Evolutionary conservation across 2,797 vertebrate species (phyloP).

Genomic region (Urosaurus nigricauda): DNA sequence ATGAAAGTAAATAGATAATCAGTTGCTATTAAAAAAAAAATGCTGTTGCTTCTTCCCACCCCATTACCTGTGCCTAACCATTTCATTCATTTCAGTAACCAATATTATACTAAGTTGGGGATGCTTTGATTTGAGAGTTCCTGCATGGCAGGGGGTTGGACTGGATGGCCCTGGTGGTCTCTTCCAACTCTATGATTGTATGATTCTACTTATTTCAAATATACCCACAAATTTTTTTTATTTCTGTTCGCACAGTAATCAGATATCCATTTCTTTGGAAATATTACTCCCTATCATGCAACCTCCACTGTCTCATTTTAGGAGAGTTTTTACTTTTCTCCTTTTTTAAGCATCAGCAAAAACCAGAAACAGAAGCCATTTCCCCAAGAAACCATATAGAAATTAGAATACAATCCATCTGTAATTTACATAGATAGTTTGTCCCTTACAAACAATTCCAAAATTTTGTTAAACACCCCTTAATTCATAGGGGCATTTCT

Average conservation of each 20-base stretch:
- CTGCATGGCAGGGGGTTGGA: too few relatives aligned
- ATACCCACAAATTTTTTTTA: neutral
- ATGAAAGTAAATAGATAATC: neutral
- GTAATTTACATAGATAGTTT: neutral
- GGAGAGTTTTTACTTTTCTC: neutral
- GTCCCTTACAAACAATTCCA: neutral
- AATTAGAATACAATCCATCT: neutral
- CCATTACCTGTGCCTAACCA: neutral
- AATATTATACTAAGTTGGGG: neutral
- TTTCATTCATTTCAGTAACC: neutral
- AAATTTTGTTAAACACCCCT: neutral
- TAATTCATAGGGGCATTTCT: neutral
- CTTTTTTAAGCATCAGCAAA: neutral
- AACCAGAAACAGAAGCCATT: neutral
- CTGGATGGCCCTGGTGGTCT: too few relatives aligned
- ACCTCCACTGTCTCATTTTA: neutral
- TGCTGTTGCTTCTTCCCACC: neutral
- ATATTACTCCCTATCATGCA: neutral
- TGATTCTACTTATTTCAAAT: neutral
- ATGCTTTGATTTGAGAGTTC: too few relatives aligned
- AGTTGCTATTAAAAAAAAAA: neutral
- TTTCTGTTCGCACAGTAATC: neutral
- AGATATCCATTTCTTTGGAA: neutral
- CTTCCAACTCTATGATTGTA: too few relatives aligned
- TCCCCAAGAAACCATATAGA: neutral